Evolutionary conservation across 2,888 invertebrate genomes (phyloP), one percentile per base, ranked within the genome.

Genomic region (Spilarctia lutea): DNA sequence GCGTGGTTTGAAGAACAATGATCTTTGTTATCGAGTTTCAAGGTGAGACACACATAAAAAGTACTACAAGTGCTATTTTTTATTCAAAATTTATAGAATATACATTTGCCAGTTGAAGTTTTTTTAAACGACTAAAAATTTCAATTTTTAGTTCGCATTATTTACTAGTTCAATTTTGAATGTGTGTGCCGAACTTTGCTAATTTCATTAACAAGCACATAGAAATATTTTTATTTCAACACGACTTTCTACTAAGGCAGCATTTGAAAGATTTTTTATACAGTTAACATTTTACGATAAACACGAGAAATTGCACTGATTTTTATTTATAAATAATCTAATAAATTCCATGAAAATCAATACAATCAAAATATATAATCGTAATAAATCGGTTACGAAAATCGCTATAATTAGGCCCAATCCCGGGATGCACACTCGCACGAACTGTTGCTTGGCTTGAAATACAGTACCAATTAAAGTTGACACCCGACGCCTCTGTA

Each of bases 391-490:
- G 2, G 4, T 60, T 63, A 27, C 63, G 2, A 30, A 65, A 65
- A 10, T 42, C 92, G 91, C 94, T 86, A 1, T 7, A 78, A 93
- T 68, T 86, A 3, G 13, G 42, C 48, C 87, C 75, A 65, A 80
- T 86, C 82, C 75, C 65, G 83, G 86, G 88, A 88, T 90, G 88
- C 89, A 90, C 89, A 89, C 88, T 86, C 86, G 91, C 93, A 93
- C 92, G 91, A 92, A 91, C 88, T 90, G 88, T 86, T 86, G 86
- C 86, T 87, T 83, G 88, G 88, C 91, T 93, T 93, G 93, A 94
- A 92, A 93, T 93, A 94, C 93, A 93, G 91, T 88, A 91, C 95
- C 95, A 95, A 95, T 95, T 95, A 95, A 95, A 94, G 91, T 91
- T 92, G 94, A 95, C 95, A 95, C 91, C 89, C 90, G 89, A 90